Percentiles rank a stretch among this genome's conserved stretches.
phyloP scores from a whole-genome alignment of 2,113 vertebrate genomes.

The Tichodroma muraria region DNA sequence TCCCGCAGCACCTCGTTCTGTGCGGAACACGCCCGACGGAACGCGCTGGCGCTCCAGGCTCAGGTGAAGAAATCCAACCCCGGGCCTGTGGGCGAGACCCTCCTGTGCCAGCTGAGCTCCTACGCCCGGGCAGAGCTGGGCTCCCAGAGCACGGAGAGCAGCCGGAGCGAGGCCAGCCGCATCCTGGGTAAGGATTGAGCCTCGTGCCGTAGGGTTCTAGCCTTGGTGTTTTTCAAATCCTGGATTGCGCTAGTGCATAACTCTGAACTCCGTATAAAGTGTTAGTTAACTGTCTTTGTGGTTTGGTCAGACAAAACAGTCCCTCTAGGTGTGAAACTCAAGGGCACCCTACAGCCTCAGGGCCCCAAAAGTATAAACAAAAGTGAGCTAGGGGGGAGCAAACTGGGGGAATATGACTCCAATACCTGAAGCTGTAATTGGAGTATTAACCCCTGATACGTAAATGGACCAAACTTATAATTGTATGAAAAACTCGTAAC shows the following conservation, averaged over 20 bases:
- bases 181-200: slow-evolving; percentile 74
- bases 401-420: neutral
- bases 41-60: slow-evolving; percentile 83
- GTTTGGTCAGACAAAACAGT: neutral
- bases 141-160: slow-evolving; percentile 71
- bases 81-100: slow-evolving; percentile 77
- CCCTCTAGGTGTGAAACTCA: neutral
- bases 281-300: fast-evolving
- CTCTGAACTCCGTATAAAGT: neutral
- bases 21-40: slow-evolving; percentile 87
- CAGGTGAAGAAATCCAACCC: slow-evolving; percentile 85
- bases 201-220: fast-evolving
- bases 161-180: slow-evolving; percentile 82
- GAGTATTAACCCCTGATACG: neutral
- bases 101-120: slow-evolving; percentile 90
- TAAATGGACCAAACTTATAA: neutral
- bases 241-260: neutral
- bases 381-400: neutral
- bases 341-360: neutral
- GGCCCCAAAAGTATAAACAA: neutral
- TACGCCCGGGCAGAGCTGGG: slow-evolving; percentile 79
- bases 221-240: fast-evolving
- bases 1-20: slow-evolving; percentile 74
- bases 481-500: neutral
- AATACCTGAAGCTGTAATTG: neutral